Base-by-base conservation (phyloP, 2,888 invertebrate species). In the Cheilosia scutellata region DNA sequence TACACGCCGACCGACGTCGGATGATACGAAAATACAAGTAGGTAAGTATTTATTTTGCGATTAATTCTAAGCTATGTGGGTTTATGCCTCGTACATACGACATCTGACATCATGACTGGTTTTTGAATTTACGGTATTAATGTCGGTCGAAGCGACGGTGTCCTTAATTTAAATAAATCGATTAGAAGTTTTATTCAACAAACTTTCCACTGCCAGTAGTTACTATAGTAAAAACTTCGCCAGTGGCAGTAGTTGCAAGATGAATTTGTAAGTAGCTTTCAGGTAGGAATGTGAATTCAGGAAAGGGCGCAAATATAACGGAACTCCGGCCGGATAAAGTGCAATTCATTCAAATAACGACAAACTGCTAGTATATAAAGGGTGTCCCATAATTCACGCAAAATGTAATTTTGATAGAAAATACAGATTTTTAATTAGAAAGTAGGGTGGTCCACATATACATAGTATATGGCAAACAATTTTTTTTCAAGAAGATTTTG, bases 41-140 rank as follows among this genome's bases (percentile, higher is more conserved):
- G n/a, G n/a, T n/a, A n/a, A n/a, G 70, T 65, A 53, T 82, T 82
- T 82, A 51, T 76, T 63, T 63, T 31, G 42, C 58, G 77, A 82
- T 82, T 82, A 70, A 65, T 65, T 82, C 65, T 58, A 57, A 51
- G 27, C 42, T 70, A 58, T 76, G 82, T 76, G 77, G 74, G 82
- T 71, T 77, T 53, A 29, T 53, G 70, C 51, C 58, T 16, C 11
- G 11, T 37, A 11, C 11, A 33, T 71, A 37, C 63, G 77, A 77
- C 71, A 65, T 77, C 82, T 82, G 82, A 82, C 82, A 82, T 82
- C 77, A 82, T 77, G 51, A 57, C 51, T 71, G 33, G 40, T 40
- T 47, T 65, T 51, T 71, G 31, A 70, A 60, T 42, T 40, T 44
- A 75, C 75, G 57, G 57, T 68, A 47, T 47, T n/a, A 55, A 63